Evolutionary conservation across 2,888 invertebrate species (phyloP), one percentile per base, ranked within the genome.

Genomic region (Clusia tigrina): DNA sequence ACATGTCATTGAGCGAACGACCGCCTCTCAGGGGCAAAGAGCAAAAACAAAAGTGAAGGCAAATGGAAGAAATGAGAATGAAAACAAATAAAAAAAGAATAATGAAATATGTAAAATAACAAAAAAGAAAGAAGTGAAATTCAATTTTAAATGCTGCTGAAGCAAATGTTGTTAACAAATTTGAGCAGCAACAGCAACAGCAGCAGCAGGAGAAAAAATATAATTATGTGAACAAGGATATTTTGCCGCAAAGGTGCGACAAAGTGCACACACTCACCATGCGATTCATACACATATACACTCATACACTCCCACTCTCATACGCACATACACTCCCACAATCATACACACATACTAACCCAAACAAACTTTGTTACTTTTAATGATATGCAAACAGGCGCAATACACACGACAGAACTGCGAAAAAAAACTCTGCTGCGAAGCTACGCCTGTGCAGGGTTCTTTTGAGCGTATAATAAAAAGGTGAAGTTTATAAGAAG

Each of bases 351-450:
- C n/a, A n/a, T n/a, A n/a, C 15, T 15, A 38, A 3, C 15, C 15
- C 15, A n/a, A 17, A 1, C 2, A 48, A 48, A 66, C 63, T 67
- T 71, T 66, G 67, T 64, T 66, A 64, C 66, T 73, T 64, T 74
- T 74, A 73, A 73, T 74, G 74, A 73, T 71, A 74, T 73, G 74
- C 74, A 74, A 73, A 73, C 71, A 67, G 73, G 64, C n/a, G n/a
- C n/a, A n/a, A n/a, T n/a, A n/a, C n/a, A n/a, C n/a, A n/a, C n/a
- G n/a, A n/a, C n/a, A n/a, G n/a, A n/a, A n/a, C n/a, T n/a, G n/a
- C n/a, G n/a, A n/a, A n/a, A n/a, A n/a, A n/a, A n/a, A n/a, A n/a
- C n/a, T n/a, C n/a, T n/a, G n/a, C n/a, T n/a, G n/a, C n/a, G n/a
- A n/a, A n/a, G n/a, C n/a, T n/a, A n/a, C n/a, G n/a, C n/a, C n/a